Evolutionary conservation across 2,113 vertebrate genomes (phyloP).

Genomic region (Leptocoma aspasia): DNA sequence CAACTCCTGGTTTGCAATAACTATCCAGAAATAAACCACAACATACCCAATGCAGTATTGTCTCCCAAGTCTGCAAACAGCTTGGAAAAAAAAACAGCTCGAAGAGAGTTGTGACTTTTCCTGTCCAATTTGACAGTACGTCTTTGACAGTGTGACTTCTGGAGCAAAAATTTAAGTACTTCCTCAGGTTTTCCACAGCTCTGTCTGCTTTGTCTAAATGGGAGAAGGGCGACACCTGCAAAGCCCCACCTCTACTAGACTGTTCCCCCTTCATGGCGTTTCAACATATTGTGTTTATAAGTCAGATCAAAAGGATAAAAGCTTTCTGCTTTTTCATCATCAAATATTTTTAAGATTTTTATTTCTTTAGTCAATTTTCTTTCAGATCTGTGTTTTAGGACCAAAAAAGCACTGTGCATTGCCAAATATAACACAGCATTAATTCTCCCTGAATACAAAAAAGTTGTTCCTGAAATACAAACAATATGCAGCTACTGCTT

Average conservation of each 20-base stretch:
- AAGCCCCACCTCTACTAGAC: background rate
- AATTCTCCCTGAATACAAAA: background rate
- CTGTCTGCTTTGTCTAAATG: background rate
- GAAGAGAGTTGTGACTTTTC: background rate
- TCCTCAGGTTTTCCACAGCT: background rate
- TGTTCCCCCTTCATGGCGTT: background rate
- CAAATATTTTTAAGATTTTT: background rate
- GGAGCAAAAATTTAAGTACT: background rate
- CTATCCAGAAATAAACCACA: accelerated
- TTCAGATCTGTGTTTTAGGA: background rate
- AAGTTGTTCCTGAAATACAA: background rate
- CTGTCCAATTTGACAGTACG: background rate
- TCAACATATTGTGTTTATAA: accelerated
- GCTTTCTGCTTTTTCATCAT: background rate
- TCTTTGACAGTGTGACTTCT: background rate
- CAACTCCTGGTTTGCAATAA: background rate
- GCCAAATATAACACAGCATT: background rate
- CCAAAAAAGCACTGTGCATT: accelerated
- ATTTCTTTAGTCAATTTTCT: background rate
- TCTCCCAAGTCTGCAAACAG: background rate
- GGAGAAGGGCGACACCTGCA: background rate
- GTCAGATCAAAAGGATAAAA: background rate
- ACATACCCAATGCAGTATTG: background rate
- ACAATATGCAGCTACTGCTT: background rate
- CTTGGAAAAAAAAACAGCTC: background rate